Conservation (phyloP, 2,797 vertebrate species). For the Anguilla marmorata region DNA sequence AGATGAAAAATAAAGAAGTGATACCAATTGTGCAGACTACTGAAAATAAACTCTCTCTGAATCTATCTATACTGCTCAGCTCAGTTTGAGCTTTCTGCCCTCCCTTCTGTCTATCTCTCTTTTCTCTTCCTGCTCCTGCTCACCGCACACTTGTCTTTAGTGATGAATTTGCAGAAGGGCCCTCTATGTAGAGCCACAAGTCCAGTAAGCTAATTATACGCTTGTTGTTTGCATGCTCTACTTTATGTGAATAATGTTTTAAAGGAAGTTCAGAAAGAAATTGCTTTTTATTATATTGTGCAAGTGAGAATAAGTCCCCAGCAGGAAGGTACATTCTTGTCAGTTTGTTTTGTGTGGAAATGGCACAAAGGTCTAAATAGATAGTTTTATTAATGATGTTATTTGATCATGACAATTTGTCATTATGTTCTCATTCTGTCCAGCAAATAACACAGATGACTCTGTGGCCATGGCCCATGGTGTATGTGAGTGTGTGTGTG, state of each 20-base stretch:
- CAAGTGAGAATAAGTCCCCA: background rate
- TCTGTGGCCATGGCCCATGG: background rate
- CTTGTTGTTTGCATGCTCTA: background rate
- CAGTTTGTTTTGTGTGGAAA: background rate
- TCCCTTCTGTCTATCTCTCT: background rate
- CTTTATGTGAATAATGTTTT: background rate
- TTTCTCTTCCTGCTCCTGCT: background rate
- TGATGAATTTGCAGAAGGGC: background rate
- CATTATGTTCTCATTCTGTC: background rate
- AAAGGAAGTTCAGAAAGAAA: background rate
- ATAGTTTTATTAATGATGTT: background rate
- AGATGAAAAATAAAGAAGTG: background rate
- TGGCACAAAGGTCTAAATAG: background rate
- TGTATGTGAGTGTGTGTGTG: background rate
- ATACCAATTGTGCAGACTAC: background rate
- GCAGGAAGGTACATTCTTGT: background rate
- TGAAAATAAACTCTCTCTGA: background rate
- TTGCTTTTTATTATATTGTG: background rate
- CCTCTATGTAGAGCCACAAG: background rate
- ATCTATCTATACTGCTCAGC: background rate
- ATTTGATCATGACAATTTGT: background rate
- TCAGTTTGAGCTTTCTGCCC: background rate
- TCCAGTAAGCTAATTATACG: background rate
- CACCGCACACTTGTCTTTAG: background rate
- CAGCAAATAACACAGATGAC: background rate